Base-by-base conservation (phyloP, 2,113 vertebrate species). In the Bagarius yarrelli region DNA sequence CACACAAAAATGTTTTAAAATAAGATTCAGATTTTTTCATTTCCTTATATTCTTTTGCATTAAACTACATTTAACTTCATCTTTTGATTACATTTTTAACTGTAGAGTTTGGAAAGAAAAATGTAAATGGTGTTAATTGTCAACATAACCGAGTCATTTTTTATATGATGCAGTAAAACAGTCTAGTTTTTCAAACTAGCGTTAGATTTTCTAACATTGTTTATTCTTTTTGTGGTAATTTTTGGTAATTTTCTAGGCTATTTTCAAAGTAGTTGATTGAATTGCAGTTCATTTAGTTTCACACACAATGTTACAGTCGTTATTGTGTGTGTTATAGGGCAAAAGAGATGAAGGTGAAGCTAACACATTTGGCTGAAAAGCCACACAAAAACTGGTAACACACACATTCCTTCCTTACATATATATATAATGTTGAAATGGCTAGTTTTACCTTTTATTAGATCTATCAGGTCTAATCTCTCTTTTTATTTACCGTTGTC, bases 331-430 rank as follows among this genome's bases (percentile, higher is more conserved):
- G 64, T 89, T 89, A 86, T 82, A 93, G 92, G 89, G 91, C 91
- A 47, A 93, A 93, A n/a, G 90, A 55, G 81, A 91, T 92, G 89
- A 83, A 90, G 66, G 86, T 92, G 71, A 92, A 88, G 86, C 81
- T 92, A 2, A 87, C 87, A 84, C 89, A 91, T 78, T 84, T 92
- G 86, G 83, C 90, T 30, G 90, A 92, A 66, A 87, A 84, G 27
- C 86, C 84, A n/a, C 83, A 91, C 83, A 93, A 88, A 80, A 85
- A 87, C 69, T 91, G 85, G 91, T 92, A 89, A 83, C 55, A 16
- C 25, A 52, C 56, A 16, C n/a, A 16, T 34, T 50, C 27, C 61
- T 67, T 60, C 44, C 34, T 44, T 21, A 40, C 64, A 59, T 15
- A 52, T 25, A 63, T 13, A 67, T 12, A 50, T 23, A 11, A 23